Evolutionary conservation across 2,797 vertebrate species (phyloP).

Genomic region (Chloroceryle amazona): DNA sequence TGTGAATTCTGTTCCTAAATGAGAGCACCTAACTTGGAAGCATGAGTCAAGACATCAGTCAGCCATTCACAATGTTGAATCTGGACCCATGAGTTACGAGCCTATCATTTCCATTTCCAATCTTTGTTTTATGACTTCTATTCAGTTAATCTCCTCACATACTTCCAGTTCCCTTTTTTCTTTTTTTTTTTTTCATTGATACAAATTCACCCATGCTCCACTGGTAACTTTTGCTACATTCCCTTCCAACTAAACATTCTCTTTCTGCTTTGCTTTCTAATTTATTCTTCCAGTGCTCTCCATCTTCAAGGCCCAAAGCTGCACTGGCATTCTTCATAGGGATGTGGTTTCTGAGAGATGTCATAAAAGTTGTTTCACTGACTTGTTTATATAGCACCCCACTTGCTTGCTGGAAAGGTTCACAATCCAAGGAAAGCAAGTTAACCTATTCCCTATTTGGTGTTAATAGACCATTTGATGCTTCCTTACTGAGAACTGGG

Average conservation of each 20-base stretch:
- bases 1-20: neutral
- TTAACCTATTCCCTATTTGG: neutral
- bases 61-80: neutral
- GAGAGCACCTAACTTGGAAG: neutral
- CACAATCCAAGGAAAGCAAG: neutral
- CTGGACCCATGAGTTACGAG: neutral
- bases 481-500: neutral
- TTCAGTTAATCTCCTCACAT: neutral
- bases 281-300: neutral
- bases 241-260: neutral
- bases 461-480: neutral
- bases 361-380: neutral
- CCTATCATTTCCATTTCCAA: neutral
- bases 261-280: neutral
- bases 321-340: neutral
- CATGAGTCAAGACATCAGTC: neutral
- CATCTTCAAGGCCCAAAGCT: neutral
- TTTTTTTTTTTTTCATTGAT: neutral
- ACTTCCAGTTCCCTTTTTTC: neutral
- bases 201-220: neutral
- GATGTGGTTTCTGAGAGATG: neutral
- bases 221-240: neutral
- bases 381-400: neutral
- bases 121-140: neutral
- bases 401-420: neutral